phyloP scores from a whole-genome alignment of 2,797 vertebrate species.

The Echeneis naucrates region DNA sequence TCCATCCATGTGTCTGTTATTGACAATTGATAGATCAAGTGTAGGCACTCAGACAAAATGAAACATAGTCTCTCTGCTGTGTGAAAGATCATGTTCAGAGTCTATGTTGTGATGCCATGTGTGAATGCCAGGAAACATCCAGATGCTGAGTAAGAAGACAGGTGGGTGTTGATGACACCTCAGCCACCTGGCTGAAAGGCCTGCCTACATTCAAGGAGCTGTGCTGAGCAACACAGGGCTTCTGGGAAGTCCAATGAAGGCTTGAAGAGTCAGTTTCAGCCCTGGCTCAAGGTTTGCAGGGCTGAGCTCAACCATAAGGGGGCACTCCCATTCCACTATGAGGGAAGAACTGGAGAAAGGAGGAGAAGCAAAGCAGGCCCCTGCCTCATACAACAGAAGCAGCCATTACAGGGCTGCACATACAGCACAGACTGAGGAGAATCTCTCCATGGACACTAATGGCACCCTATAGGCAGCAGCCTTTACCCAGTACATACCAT shows the following conservation, averaged over 20 bases:
- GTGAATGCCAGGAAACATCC: not conserved
- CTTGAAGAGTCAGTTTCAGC: slow-evolving; percentile 33
- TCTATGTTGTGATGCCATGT: not conserved
- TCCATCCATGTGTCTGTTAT: slow-evolving; percentile 1
- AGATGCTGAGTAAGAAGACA: not conserved
- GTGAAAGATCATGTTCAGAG: slow-evolving; percentile 20
- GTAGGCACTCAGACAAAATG: slow-evolving; percentile 8
- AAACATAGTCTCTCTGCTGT: not conserved
- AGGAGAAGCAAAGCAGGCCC: slow-evolving; percentile 74
- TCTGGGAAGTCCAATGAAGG: slow-evolving; percentile 27
- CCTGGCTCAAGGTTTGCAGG: slow-evolving; percentile 70
- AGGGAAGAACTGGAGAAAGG: slow-evolving; percentile 72
- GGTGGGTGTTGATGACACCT: not conserved
- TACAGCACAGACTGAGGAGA: slow-evolving; percentile 41
- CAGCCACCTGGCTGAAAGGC: slow-evolving; percentile 6
- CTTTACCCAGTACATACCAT: not conserved
- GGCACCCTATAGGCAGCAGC: slow-evolving; percentile 12
- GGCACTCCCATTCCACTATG: slow-evolving; percentile 84
- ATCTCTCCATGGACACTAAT: slow-evolving; percentile 9
- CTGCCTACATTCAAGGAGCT: slow-evolving; percentile 12
- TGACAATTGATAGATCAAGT: slow-evolving; percentile 13
- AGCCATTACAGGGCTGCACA: slow-evolving; percentile 77
- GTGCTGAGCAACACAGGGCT: not conserved
- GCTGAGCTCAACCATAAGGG: slow-evolving; percentile 84
- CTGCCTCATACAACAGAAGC: slow-evolving; percentile 76